A percentile compares a stretch with the other conserved stretches of the same genome.
Conservation (phyloP, 2,888 invertebrate genomes). For the Marasmarcha lunaedactyla region DNA sequence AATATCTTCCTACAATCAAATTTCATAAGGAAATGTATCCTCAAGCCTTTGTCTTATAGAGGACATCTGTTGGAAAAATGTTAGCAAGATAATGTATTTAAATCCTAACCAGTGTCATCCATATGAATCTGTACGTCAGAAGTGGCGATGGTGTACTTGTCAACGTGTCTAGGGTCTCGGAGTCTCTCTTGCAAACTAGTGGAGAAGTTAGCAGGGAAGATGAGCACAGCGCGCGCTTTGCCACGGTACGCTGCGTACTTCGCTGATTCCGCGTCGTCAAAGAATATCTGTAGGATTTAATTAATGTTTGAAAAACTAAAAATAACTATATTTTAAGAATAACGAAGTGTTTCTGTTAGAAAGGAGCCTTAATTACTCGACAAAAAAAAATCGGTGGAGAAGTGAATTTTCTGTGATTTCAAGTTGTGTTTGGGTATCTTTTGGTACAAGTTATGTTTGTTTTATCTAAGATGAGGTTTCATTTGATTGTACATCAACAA, state of each 20-base stretch:
- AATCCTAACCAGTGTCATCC: slow-evolving; percentile 89
- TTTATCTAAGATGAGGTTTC: too few relatives aligned
- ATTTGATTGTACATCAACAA: too few relatives aligned
- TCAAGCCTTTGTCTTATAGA: too few relatives aligned
- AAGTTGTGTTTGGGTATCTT: too few relatives aligned
- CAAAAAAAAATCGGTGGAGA: too few relatives aligned
- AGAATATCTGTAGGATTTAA: slow-evolving; percentile 57
- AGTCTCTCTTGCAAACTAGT: slow-evolving; percentile 73
- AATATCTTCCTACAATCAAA: too few relatives aligned
- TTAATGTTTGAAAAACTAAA: too few relatives aligned
- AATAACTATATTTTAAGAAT: background rate
- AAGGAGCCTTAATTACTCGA: background rate
- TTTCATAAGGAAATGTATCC: too few relatives aligned
- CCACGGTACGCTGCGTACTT: slow-evolving; percentile 76
- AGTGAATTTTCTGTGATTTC: too few relatives aligned
- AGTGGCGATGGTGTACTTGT: slow-evolving; percentile 66
- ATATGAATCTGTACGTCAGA: slow-evolving; percentile 79
- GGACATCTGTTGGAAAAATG: too few relatives aligned
- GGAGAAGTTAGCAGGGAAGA: slow-evolving; percentile 83
- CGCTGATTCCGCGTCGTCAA: slow-evolving; percentile 72
- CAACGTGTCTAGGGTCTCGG: slow-evolving; percentile 68
- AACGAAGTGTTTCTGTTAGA: background rate
- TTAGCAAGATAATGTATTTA: too few relatives aligned
- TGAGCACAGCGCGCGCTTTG: slow-evolving; percentile 80
- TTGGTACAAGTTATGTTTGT: too few relatives aligned